Evolutionary conservation across 2,888 invertebrate species (phyloP).

Genomic region (Margaritifera margaritifera): DNA sequence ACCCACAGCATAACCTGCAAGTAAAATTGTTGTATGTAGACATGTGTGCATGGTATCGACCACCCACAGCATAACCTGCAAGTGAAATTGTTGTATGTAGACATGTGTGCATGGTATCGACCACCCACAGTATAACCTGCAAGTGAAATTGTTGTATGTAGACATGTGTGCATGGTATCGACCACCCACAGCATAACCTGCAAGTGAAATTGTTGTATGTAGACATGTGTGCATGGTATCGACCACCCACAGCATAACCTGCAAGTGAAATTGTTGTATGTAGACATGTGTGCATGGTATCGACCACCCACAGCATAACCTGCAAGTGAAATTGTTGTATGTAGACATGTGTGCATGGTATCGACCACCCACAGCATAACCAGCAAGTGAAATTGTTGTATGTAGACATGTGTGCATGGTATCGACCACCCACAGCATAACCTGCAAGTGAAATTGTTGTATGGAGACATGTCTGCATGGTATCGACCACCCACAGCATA

Average conservation of each 20-base stretch:
- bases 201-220: slow-evolving; percentile 8
- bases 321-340: slow-evolving; percentile 18
- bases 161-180: slow-evolving; percentile 51
- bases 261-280: slow-evolving; percentile 10
- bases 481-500: slow-evolving; percentile 61
- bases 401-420: slow-evolving; percentile 32
- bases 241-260: slow-evolving; percentile 57
- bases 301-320: slow-evolving; percentile 56
- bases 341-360: slow-evolving; percentile 46
- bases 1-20: slow-evolving; percentile 52
- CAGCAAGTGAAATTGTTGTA: slow-evolving; percentile 23
- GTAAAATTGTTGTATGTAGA: slow-evolving; percentile 5
- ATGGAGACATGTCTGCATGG: slow-evolving; percentile 6
- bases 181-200: slow-evolving; percentile 56
- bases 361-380: slow-evolving; percentile 55
- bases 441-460: slow-evolving; percentile 29
- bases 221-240: slow-evolving; percentile 49
- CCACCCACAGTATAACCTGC: slow-evolving; percentile 56
- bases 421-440: slow-evolving; percentile 58
- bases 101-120: slow-evolving; percentile 51
- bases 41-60: slow-evolving; percentile 56
- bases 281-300: slow-evolving; percentile 46
- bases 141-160: slow-evolving; percentile 8
- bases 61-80: slow-evolving; percentile 54
- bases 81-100: slow-evolving; percentile 6